These are phyloP conservation scores for Peromyscus aztecus DNA, from an alignment of 2,797 vertebrate genomes.

Conservation along the genomic window DNA sequence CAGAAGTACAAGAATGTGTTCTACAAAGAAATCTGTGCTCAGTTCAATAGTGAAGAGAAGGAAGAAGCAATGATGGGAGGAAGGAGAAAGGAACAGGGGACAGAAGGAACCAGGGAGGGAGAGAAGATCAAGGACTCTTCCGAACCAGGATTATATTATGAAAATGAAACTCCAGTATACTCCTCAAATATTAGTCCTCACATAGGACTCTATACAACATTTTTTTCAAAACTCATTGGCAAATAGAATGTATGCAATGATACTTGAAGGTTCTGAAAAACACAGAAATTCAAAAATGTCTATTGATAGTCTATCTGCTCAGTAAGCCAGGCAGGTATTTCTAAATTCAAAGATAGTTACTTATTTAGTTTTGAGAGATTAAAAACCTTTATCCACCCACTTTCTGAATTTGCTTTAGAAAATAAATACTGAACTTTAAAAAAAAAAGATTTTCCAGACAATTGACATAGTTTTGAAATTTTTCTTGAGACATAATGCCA, in stretches of 20 bases:
- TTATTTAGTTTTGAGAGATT: not conserved
- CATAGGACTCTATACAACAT: not conserved
- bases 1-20: not conserved
- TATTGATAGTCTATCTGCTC: not conserved
- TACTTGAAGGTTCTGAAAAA: conserved; percentile 14
- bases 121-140: not conserved
- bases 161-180: not conserved
- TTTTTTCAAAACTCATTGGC: not conserved
- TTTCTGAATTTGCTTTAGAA: conserved; percentile 58
- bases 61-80: accelerated
- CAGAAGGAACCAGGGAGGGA: accelerated
- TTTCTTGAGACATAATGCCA: not conserved
- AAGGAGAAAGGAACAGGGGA: accelerated
- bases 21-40: not conserved
- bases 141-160: not conserved
- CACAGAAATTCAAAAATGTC: not conserved
- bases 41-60: not conserved
- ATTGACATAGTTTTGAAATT: conserved; percentile 56
- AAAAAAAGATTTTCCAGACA: not conserved
- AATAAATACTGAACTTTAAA: conserved; percentile 11
- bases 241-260: not conserved
- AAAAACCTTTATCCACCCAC: not conserved
- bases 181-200: not conserved
- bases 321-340: not conserved
- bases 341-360: conserved; percentile 50